These are phyloP conservation scores for Lucifuga dentata DNA, from an alignment of 2,113 vertebrate species.

Conservation along the genomic window DNA sequence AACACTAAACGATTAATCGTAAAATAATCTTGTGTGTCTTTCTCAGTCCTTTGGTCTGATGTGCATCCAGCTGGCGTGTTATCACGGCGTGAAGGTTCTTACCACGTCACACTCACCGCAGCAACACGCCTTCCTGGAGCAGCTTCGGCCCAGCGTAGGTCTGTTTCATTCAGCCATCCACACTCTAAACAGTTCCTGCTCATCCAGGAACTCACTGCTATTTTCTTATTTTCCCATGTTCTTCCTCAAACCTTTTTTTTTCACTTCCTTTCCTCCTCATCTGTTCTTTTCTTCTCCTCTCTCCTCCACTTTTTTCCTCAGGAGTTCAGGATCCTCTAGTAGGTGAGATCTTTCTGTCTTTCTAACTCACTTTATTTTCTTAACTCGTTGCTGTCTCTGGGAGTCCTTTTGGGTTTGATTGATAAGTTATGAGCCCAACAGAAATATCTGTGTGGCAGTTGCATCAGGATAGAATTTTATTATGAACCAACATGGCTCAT, in stretches of 20 bases:
- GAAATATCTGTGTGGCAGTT: too few relatives aligned
- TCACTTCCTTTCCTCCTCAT: slow-evolving; percentile 11
- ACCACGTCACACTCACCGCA: slow-evolving; percentile 86
- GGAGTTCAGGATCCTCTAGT: slow-evolving; percentile 80
- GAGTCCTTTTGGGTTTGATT: too few relatives aligned
- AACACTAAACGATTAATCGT: too few relatives aligned
- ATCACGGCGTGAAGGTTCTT: slow-evolving; percentile 92
- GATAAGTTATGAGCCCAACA: too few relatives aligned
- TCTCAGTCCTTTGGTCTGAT: slow-evolving; percentile 90
- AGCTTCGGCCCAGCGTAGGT: slow-evolving; percentile 87
- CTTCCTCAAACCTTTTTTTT: too few relatives aligned
- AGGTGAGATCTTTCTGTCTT: slow-evolving; percentile 70
- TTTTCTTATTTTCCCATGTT: background rate
- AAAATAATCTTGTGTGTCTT: too few relatives aligned
- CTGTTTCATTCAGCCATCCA: slow-evolving; percentile 14
- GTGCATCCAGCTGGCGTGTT: slow-evolving; percentile 92
- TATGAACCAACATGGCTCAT: background rate
- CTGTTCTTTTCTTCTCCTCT: slow-evolving; percentile 17
- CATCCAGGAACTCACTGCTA: background rate
- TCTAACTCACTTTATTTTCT: background rate
- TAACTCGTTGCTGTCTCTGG: background rate
- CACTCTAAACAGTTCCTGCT: too few relatives aligned
- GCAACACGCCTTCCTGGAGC: slow-evolving; percentile 89
- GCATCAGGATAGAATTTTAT: background rate
- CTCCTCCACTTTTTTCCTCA: slow-evolving; percentile 44